phyloP scores from a whole-genome alignment of 2,888 invertebrate species.

The Deilephila elpenor region DNA sequence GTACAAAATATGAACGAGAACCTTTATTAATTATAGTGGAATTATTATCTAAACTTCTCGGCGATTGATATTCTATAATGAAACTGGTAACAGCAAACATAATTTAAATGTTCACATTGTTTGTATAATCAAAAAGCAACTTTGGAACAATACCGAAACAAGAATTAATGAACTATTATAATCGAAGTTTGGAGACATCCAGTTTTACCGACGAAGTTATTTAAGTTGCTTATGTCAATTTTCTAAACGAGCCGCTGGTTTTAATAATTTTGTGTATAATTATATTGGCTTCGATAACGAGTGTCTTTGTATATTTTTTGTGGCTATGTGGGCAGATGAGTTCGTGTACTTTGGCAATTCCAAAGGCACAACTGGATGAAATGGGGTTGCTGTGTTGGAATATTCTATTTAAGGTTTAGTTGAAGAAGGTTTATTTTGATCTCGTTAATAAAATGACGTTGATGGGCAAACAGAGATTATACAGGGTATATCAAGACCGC shows the following conservation, averaged over 20 bases:
- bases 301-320: not conserved
- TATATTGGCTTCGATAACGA: not conserved
- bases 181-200: conserved; percentile 30
- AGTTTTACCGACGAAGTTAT: conserved; percentile 26
- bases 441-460: no score
- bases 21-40: conserved; percentile 15
- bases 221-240: conserved; percentile 20
- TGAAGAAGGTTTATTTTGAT: no score
- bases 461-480: no score
- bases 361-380: no score
- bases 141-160: conserved; percentile 11
- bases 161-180: conserved; percentile 24
- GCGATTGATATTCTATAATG: conserved; percentile 23
- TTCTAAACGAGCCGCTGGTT: conserved; percentile 20
- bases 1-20: not conserved
- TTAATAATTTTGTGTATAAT: conserved; percentile 4
- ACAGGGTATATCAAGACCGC: no score
- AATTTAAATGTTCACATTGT: conserved; percentile 19
- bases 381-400: no score
- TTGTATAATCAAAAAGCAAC: conserved; percentile 19
- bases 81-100: conserved; percentile 18
- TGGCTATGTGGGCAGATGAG: no score
- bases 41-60: conserved; percentile 21
- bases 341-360: no score
- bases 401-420: no score